Base-by-base conservation (phyloP, 2,113 vertebrate species). In the Python bivittatus region DNA sequence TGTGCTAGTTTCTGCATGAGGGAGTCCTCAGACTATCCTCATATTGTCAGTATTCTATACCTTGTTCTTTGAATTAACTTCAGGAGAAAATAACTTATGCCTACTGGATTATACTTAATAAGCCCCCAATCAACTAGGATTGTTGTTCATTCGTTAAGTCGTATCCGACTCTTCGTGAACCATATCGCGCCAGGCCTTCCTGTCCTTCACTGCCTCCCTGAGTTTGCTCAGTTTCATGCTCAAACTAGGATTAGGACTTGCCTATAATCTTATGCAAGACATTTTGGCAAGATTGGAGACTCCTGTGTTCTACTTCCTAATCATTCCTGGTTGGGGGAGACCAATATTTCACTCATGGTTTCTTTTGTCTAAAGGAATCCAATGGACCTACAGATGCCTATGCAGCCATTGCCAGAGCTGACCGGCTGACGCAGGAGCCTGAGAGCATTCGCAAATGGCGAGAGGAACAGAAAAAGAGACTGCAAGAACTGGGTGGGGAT, bases 381-480 rank as follows among this genome's bases (percentile, higher is more conserved):
- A 99, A 99, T 0, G 99, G 98, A 4, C 98, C 98, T 17, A 97
- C 98, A 0, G 98, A 99, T 13, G 97, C 97, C 97, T 99, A 99
- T 0, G 98, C 99, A 13, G 99, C 99, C 64, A 99, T 99, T 61
- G 98, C 99, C 88, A 99, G 98, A 95, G 99, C 97, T 0, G 99
- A 99, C 93, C 97, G 98, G 88, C 98, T 98, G 97, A 99, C 98
- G 22, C 99, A 99, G 96, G 99, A 99, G 92, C 99, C 99, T 0
- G 99, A 99, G 96, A 99, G 99, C 97, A 98, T 99, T 95, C 98
- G 99, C 93, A 99, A 98, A 85, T 99, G 99, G 99, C 98, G 99
- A 94, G 99, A 99, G 97, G 99, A 99, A 95, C 99, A 99, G 97
- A 99, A 98, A 97, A 92, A 96, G 79, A 98, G 99, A 87, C 98